Percentiles rank a stretch among this genome's conserved stretches.
Evolutionary conservation across 2,797 vertebrate species (phyloP).

Genomic region (Ciconia nigra): DNA sequence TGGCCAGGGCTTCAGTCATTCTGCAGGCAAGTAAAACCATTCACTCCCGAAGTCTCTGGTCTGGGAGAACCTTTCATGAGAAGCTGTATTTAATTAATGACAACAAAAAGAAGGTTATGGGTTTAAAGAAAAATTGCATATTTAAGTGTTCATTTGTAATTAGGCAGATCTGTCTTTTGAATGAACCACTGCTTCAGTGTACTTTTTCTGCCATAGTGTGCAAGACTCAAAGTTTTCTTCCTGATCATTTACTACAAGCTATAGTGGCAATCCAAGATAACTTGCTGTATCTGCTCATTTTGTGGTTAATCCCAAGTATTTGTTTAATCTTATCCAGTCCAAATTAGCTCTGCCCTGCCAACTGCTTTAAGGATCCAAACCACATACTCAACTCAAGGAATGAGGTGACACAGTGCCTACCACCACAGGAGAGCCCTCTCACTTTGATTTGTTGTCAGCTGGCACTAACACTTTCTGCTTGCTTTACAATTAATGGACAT

Average conservation of each 20-base stretch:
- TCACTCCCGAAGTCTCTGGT: background rate
- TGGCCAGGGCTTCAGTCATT: background rate
- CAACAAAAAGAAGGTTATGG: background rate
- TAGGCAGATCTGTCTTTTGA: background rate
- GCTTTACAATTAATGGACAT: background rate
- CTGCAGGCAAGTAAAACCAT: background rate
- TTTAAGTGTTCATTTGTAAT: background rate
- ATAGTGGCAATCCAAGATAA: background rate
- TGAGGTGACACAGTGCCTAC: background rate
- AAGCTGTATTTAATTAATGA: background rate
- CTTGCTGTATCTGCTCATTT: background rate
- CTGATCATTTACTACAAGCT: background rate
- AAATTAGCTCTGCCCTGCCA: background rate
- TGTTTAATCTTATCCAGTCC: background rate
- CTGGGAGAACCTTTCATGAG: background rate
- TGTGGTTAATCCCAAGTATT: background rate
- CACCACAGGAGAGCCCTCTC: background rate
- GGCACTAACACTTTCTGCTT: background rate
- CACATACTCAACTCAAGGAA: background rate
- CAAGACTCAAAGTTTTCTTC: background rate
- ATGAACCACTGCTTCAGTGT: background rate
- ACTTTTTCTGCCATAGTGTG: background rate
- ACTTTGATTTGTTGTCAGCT: background rate
- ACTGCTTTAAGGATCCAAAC: background rate
- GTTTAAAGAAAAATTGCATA: background rate